A percentile compares a stretch with the other conserved stretches of the same genome.
phyloP scores from a whole-genome alignment of 2,888 invertebrate species.

The Melangyna quadrimaculata region DNA sequence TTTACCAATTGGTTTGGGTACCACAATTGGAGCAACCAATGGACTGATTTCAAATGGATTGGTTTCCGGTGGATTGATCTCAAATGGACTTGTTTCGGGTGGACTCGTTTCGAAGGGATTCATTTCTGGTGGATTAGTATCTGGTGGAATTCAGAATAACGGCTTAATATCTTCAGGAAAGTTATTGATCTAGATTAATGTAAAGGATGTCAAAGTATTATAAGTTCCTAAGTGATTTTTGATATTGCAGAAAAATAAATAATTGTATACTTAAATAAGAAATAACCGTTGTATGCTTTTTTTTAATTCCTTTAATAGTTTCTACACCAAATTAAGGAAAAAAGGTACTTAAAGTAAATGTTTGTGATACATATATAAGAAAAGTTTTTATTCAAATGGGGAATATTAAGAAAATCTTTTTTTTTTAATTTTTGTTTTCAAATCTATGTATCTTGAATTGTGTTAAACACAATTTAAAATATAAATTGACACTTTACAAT shows the following conservation, averaged over 20 bases:
- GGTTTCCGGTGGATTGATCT: conserved; percentile 7
- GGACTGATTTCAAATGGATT: conserved; percentile 22
- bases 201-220: not conserved
- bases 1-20: conserved; percentile 4
- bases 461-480: too few relatives aligned
- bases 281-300: too few relatives aligned
- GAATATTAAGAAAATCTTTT: too few relatives aligned
- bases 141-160: not conserved
- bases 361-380: too few relatives aligned
- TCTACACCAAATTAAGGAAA: too few relatives aligned
- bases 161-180: conserved; percentile 24
- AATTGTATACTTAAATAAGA: too few relatives aligned
- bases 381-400: too few relatives aligned
- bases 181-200: not conserved
- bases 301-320: too few relatives aligned
- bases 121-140: conserved; percentile 20
- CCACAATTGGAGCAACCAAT: not conserved
- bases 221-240: conserved; percentile 25
- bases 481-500: too few relatives aligned
- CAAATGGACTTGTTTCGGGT: conserved; percentile 5
- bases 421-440: too few relatives aligned
- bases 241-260: conserved; percentile 14
- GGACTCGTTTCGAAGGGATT: conserved; percentile 14
- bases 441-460: too few relatives aligned
- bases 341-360: too few relatives aligned